Percentiles rank a stretch among this genome's conserved stretches.
phyloP scores from a whole-genome alignment of 2,888 invertebrate species.

The Bugulina stolonifera region DNA sequence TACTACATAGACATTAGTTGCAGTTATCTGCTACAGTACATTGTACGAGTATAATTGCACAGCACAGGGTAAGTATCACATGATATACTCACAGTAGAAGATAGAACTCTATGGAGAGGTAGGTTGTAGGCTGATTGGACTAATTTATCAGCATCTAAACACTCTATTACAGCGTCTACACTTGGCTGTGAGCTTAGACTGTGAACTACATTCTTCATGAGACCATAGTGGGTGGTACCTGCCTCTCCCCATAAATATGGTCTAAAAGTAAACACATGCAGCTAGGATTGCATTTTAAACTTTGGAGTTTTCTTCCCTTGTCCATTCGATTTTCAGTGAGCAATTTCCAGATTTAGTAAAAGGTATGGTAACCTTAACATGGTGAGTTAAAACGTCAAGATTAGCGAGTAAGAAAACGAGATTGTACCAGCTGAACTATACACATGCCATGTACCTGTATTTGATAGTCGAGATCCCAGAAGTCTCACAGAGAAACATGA shows the following conservation, averaged over 20 bases:
- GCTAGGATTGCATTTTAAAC: too few relatives aligned
- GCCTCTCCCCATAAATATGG: conserved; percentile 80
- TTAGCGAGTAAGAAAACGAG: too few relatives aligned
- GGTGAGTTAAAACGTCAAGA: not conserved
- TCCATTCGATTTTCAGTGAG: too few relatives aligned
- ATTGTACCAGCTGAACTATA: too few relatives aligned
- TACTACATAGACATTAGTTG: too few relatives aligned
- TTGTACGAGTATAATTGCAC: too few relatives aligned
- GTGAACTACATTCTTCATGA: conserved; percentile 56
- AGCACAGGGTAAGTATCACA: too few relatives aligned
- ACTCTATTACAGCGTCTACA: conserved; percentile 66
- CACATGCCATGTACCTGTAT: conserved; percentile 44
- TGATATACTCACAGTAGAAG: not conserved
- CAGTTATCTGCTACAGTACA: too few relatives aligned
- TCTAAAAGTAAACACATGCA: conserved; percentile 60
- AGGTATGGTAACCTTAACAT: not conserved
- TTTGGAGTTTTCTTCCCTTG: too few relatives aligned
- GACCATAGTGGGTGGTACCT: conserved; percentile 67
- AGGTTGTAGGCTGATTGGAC: conserved; percentile 66
- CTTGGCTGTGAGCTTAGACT: conserved; percentile 68
- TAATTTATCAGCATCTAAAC: conserved; percentile 64
- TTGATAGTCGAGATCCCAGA: conserved; percentile 63
- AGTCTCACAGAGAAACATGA: conserved; percentile 65
- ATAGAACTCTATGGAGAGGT: conserved; percentile 56
- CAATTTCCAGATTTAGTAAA: not conserved